A percentile compares a stretch with the other conserved stretches of the same genome.
Conservation (phyloP, 2,113 vertebrate genomes). For the Phyllopteryx taeniolatus region DNA sequence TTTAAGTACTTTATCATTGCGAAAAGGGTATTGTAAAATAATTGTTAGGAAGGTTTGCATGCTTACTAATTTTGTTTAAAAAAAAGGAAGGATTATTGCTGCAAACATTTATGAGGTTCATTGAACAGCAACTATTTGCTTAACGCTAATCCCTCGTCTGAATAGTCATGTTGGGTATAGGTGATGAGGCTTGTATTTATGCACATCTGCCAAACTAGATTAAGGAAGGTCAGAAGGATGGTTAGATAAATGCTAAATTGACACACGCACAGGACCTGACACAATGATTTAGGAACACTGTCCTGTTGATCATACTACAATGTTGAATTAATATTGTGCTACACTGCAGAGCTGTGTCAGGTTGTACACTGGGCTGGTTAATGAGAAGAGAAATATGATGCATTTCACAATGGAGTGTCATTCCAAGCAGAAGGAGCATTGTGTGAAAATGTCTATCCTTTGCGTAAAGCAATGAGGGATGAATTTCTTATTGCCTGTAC, state of each 20-base stretch:
- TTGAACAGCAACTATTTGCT: conserved; percentile 7
- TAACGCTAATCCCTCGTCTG: conserved; percentile 31
- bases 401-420: neutral
- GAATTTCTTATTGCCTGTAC: conserved; percentile 12
- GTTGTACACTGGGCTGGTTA: neutral
- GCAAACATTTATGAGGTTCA: conserved; percentile 5
- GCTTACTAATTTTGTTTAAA: neutral
- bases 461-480: neutral
- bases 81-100: neutral
- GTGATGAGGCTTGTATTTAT: conserved; percentile 19
- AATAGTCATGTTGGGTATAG: conserved; percentile 29
- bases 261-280: neutral
- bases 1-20: neutral
- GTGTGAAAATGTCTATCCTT: neutral
- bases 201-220: conserved; percentile 38
- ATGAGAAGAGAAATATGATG: neutral
- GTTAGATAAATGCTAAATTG: conserved; percentile 28
- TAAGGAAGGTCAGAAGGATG: conserved; percentile 31
- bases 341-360: neutral
- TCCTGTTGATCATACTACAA: neutral
- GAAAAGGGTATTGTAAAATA: neutral
- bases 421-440: neutral
- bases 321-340: neutral
- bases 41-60: neutral
- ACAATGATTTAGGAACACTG: neutral